A percentile compares a stretch with the other conserved stretches of the same genome.
These are phyloP conservation scores for Cliona cf. orientalis DNA, from an alignment of 37 sponge, comb jelly and placozoan species.

Conservation along the genomic window DNA sequence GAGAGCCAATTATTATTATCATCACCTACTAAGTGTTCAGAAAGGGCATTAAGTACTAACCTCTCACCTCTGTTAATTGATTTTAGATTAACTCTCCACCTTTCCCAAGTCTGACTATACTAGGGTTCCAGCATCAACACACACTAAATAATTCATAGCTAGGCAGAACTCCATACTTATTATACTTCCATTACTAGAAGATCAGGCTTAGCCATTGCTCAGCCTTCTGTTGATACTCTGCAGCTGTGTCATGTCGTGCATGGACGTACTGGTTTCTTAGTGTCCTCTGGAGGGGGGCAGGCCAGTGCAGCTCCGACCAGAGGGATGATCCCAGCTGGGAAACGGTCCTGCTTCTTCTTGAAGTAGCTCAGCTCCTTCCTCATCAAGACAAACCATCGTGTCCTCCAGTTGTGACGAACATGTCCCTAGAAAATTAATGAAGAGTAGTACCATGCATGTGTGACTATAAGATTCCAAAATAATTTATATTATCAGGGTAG, in stretches of 20 bases:
- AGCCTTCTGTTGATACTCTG: too few relatives aligned
- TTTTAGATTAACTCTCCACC: too few relatives aligned
- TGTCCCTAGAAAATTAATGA: slow-evolving; percentile 61
- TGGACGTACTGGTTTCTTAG: slow-evolving; percentile 63
- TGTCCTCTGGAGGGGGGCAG: slow-evolving; percentile 42
- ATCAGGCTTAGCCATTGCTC: background rate
- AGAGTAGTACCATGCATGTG: background rate
- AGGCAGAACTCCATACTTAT: background rate
- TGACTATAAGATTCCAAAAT: background rate
- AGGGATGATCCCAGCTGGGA: slow-evolving; percentile 61
- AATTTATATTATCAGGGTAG: background rate
- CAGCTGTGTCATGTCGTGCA: too few relatives aligned
- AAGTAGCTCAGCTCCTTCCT: slow-evolving; percentile 57
- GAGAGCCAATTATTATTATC: too few relatives aligned
- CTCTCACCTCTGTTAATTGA: too few relatives aligned
- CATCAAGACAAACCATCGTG: slow-evolving; percentile 73
- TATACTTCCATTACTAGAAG: background rate
- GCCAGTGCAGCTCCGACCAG: slow-evolving; percentile 62
- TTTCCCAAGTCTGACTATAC: too few relatives aligned
- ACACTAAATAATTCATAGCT: background rate
- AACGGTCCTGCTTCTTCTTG: slow-evolving; percentile 46
- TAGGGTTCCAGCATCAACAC: too few relatives aligned
- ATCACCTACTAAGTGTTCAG: too few relatives aligned
- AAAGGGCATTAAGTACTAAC: too few relatives aligned
- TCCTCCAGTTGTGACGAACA: slow-evolving; percentile 78